Evolutionary conservation across 1,140 invertebrate genomes (phyloP).

Genomic region (Wiebesia pumilae): DNA sequence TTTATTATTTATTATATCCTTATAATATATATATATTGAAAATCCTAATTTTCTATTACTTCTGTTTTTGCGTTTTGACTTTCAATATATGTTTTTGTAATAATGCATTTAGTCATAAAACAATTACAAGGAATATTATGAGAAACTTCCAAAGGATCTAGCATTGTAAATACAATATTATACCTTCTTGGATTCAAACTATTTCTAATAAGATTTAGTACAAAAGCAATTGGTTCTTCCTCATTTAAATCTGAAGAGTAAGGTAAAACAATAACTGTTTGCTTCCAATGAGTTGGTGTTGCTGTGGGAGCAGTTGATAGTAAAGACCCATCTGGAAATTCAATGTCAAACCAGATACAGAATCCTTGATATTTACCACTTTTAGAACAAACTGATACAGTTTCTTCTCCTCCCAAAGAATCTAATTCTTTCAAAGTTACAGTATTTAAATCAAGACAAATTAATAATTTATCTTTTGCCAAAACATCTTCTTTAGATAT

Average conservation of each 20-base stretch:
- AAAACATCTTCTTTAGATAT: constrained; percentile 71
- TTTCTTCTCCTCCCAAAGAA: constrained; percentile 82
- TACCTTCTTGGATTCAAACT: constrained; percentile 74
- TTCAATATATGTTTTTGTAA: constrained; percentile 79
- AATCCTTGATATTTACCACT: constrained; percentile 83
- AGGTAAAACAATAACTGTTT: constrained; percentile 91
- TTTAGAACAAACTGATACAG: constrained; percentile 73
- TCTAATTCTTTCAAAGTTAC: constrained; percentile 82
- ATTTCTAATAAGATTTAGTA: constrained; percentile 69
- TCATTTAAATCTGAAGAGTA: constrained; percentile 79
- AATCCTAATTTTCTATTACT: constrained; percentile 13
- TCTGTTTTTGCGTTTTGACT: constrained; percentile 60
- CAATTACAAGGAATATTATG: constrained; percentile 84
- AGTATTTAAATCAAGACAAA: constrained; percentile 84
- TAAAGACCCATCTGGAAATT: constrained; percentile 79
- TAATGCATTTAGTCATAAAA: constrained; percentile 85
- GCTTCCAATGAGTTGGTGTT: constrained; percentile 96
- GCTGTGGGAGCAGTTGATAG: constrained; percentile 85
- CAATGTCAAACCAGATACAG: constrained; percentile 92
- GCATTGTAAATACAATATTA: constrained; percentile 80
- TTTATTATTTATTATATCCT: constrained; percentile 34
- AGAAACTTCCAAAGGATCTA: constrained; percentile 81
- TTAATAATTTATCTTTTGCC: constrained; percentile 79
- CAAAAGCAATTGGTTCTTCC: constrained; percentile 80
- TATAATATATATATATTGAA: constrained; percentile 29